Percentiles rank a stretch among this genome's conserved stretches.
phyloP scores from a whole-genome alignment of 2,888 invertebrate genomes.

The Drosophila koepferae region DNA sequence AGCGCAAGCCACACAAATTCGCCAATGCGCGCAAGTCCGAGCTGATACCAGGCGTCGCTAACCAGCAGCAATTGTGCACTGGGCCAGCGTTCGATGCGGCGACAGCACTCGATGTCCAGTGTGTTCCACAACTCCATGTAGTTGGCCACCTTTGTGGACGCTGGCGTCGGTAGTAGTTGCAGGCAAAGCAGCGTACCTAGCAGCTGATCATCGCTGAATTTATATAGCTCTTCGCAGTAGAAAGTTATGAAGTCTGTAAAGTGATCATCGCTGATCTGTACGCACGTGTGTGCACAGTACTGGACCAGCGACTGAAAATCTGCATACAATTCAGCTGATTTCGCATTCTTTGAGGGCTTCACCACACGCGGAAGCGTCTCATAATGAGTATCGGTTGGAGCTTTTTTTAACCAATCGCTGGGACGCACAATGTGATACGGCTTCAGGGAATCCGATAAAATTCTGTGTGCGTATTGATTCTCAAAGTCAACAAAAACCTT shows the following conservation, averaged over 20 bases:
- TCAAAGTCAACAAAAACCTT: conserved; percentile 80
- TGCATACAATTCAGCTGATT: conserved; percentile 53
- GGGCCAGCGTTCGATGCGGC: conserved; percentile 86
- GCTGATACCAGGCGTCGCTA: conserved; percentile 88
- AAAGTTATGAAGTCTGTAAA: conserved; percentile 71
- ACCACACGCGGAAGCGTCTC: conserved; percentile 38
- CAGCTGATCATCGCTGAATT: conserved; percentile 87
- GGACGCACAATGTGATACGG: conserved; percentile 74
- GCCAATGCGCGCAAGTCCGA: conserved; percentile 86
- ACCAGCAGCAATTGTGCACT: conserved; percentile 87
- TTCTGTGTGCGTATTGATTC: conserved; percentile 82
- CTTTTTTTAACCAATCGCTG: background rate
- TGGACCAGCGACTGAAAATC: conserved; percentile 66
- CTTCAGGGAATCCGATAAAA: conserved; percentile 73
- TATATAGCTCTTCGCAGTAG: conserved; percentile 86
- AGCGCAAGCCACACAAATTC: conserved; percentile 87
- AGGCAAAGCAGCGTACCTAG: conserved; percentile 86
- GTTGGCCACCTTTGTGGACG: conserved; percentile 86
- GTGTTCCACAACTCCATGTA: conserved; percentile 89
- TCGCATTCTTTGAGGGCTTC: conserved; percentile 17
- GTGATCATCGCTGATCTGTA: conserved; percentile 71
- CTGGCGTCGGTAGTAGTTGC: conserved; percentile 86
- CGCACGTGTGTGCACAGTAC: conserved; percentile 63
- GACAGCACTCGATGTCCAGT: conserved; percentile 88
- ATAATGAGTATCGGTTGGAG: background rate